phyloP scores from a whole-genome alignment of 2,888 invertebrate genomes.

The Standfussiana lucernea region DNA sequence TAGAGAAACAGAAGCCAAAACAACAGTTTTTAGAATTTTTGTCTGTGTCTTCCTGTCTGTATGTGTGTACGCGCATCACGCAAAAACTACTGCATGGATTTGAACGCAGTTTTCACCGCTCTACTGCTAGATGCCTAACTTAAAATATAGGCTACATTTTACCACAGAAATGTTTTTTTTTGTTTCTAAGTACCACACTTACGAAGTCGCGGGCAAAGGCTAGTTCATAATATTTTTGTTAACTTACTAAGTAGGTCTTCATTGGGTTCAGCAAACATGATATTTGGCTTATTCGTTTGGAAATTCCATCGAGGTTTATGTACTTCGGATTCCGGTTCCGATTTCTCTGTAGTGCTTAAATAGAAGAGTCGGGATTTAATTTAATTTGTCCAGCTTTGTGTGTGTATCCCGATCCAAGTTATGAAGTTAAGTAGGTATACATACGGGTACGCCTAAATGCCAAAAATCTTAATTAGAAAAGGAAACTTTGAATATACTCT shows the following conservation, averaged over 20 bases:
- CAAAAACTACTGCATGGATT: too few species aligned
- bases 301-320: constrained; percentile 24
- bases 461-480: too few species aligned
- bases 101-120: too few species aligned
- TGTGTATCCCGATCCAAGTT: background rate
- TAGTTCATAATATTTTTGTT: background rate
- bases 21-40: too few species aligned
- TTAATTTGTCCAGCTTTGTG: background rate
- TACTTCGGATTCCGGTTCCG: background rate
- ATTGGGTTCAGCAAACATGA: constrained; percentile 76
- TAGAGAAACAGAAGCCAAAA: too few species aligned
- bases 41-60: too few species aligned
- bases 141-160: too few species aligned
- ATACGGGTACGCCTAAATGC: background rate
- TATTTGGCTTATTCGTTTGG: constrained; percentile 40
- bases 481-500: too few species aligned
- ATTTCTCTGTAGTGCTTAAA: constrained; percentile 30
- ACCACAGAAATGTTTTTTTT: too few species aligned
- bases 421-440: background rate
- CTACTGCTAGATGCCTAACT: too few species aligned
- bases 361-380: background rate
- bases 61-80: too few species aligned
- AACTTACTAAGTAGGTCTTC: constrained; percentile 80
- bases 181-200: too few species aligned
- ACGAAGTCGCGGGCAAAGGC: background rate